These are phyloP conservation scores for Orussus abietinus DNA, from an alignment of 1,140 invertebrate genomes.

Conservation along the genomic window DNA sequence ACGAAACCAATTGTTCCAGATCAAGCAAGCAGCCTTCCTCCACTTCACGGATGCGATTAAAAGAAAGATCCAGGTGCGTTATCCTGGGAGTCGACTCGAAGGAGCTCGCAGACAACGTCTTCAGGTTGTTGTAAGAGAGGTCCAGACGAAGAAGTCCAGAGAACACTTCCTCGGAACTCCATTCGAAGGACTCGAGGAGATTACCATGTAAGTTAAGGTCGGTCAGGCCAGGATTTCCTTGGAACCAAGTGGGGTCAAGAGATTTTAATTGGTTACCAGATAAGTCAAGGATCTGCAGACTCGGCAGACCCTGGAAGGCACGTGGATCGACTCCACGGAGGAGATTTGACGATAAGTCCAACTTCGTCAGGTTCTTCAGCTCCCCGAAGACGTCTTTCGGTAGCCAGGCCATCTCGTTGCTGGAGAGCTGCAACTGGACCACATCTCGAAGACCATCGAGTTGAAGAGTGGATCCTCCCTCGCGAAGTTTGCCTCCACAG, in stretches of 20 bases:
- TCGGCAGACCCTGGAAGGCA: conserved; percentile 17
- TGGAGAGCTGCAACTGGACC: no score
- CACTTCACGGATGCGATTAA: conserved; percentile 29
- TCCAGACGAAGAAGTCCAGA: conserved; percentile 24
- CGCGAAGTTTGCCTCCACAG: no score
- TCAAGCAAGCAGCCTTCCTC: conserved; percentile 14
- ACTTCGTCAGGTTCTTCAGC: conserved; percentile 18
- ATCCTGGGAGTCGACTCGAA: conserved; percentile 18
- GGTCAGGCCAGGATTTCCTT: conserved; percentile 17
- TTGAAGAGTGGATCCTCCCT: no score
- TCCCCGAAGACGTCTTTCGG: conserved; percentile 18
- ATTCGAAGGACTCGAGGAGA: conserved; percentile 22
- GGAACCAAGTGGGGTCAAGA: conserved; percentile 17
- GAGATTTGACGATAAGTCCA: conserved; percentile 33
- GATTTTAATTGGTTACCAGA: conserved; percentile 26
- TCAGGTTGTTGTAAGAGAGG: conserved; percentile 32
- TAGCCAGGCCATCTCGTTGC: conserved; percentile 22
- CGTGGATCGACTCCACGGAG: conserved; percentile 17
- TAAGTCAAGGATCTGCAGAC: conserved; percentile 27
- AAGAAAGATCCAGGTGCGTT: conserved; percentile 30
- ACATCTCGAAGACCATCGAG: no score
- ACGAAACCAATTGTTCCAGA: conserved; percentile 15
- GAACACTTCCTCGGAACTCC: conserved; percentile 11
- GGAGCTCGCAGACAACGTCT: conserved; percentile 14
- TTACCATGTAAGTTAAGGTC: conserved; percentile 38